Base-by-base conservation (phyloP, 2,797 vertebrate genomes). In the Dryobates pubescens region DNA sequence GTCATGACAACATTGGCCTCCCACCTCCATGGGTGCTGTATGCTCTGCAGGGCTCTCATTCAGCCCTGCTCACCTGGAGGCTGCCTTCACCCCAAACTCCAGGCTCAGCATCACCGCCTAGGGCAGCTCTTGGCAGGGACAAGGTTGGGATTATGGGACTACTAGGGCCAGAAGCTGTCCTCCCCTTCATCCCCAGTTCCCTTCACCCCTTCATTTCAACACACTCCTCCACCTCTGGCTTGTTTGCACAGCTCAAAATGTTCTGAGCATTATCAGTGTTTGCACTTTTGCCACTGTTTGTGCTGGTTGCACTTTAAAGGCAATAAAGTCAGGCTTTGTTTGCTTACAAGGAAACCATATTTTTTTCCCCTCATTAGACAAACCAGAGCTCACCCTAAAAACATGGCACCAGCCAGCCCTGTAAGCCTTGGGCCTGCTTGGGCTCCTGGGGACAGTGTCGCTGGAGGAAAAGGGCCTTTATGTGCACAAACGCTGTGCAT, bases 281-380 rank as follows among this genome's bases (percentile, higher is more conserved):
- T 95, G 94, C 94, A 91, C 96, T 96, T 95, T 93, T 96, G 89
- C 94, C 95, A 58, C 85, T 96, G 88, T 95, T 96, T 95, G 92
- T 95, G 91, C 89, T 93, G 38, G 91, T 93, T 96, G 95, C 79
- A 51, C 80, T 96, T 91, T 92, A 88, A 91, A 84, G 73, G 82
- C 95, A 96, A 91, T 93, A 89, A 96, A 94, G 71, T 88, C 89
- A 78, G 84, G 74, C 74, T 83, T 67, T 94, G 85, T 96, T 96
- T 94, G 91, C 87, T 8, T 54, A 61, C 64, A 53, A 88, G 68
- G 77, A 75, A 94, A 45, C 29, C 0, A 0, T 27, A 7, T 8
- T 30, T 71, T 73, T 72, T 34, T 69, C 75, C 30, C 26, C 43
- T 43, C 22, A 0, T 63, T 30, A 30, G 78, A 20, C 47, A 57